phyloP scores from a whole-genome alignment of 2,797 vertebrate species.

The Hemibagrus guttatus region DNA sequence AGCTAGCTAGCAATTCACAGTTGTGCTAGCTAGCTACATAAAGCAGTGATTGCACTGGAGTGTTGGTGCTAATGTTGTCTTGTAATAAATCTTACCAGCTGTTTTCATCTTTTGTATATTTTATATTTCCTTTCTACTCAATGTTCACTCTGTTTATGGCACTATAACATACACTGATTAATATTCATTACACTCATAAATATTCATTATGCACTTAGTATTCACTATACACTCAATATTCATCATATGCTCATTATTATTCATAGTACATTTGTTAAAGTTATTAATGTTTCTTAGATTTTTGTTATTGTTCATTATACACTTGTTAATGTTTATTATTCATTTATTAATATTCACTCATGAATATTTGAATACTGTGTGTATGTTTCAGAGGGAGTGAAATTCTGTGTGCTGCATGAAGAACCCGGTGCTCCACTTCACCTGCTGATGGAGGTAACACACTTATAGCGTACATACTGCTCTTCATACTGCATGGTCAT shows the following conservation, averaged over 20 bases:
- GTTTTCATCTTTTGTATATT: neutral
- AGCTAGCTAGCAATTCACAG: neutral
- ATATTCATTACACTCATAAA: neutral
- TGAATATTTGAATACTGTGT: neutral
- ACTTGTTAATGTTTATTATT: neutral
- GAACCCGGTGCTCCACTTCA: slow-evolving; percentile 84
- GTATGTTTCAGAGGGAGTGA: slow-evolving; percentile 84
- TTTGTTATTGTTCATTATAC: neutral
- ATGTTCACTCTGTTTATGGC: neutral
- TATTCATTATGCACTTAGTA: neutral
- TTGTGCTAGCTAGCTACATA: too few relatives aligned
- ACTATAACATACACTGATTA: neutral
- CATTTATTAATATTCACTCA: neutral
- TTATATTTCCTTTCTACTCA: neutral
- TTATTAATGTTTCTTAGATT: neutral
- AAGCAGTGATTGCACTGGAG: neutral
- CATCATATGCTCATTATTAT: too few relatives aligned
- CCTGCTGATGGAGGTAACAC: slow-evolving; percentile 90
- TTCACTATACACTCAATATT: neutral
- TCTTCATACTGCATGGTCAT: neutral
- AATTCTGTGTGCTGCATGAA: slow-evolving; percentile 87
- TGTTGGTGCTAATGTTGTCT: neutral
- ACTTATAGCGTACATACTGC: neutral
- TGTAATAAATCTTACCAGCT: neutral
- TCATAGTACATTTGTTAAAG: neutral